phyloP scores from a whole-genome alignment of 2,113 vertebrate genomes.

The Lycaon pictus region DNA sequence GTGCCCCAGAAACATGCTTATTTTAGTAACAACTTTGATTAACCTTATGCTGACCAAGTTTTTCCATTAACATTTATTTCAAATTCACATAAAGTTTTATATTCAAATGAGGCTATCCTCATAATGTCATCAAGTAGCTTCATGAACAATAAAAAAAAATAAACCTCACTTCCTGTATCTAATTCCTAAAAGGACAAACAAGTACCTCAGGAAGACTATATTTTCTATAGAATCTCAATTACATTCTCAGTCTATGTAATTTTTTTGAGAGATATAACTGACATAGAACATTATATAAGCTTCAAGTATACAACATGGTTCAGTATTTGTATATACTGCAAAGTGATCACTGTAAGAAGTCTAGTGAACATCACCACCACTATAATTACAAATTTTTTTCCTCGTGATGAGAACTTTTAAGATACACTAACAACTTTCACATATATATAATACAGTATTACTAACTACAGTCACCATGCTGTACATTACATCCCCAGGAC shows the following conservation, averaged over 20 bases:
- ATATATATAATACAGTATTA: background rate
- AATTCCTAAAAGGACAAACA: background rate
- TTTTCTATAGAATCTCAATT: conserved; percentile 2
- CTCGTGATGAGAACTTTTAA: background rate
- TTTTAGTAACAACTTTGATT: background rate
- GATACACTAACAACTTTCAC: background rate
- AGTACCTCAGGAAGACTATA: background rate
- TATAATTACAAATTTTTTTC: background rate
- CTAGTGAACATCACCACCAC: background rate
- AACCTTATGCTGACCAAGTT: conserved; percentile 8
- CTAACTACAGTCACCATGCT: background rate
- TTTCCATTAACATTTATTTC: conserved; percentile 10
- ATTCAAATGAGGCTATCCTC: background rate
- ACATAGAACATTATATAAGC: background rate
- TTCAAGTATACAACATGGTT: background rate
- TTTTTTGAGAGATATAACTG: background rate
- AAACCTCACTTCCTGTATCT: background rate
- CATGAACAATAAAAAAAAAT: background rate
- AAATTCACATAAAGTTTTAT: conserved; percentile 19
- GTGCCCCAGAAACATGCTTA: background rate
- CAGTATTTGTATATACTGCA: background rate
- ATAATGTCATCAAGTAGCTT: background rate
- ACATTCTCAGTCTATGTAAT: background rate
- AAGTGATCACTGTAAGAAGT: background rate
- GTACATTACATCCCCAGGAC: background rate